These are phyloP conservation scores for Chloroclystis v-ata DNA, from an alignment of 2,888 invertebrate species.

Conservation along the genomic window DNA sequence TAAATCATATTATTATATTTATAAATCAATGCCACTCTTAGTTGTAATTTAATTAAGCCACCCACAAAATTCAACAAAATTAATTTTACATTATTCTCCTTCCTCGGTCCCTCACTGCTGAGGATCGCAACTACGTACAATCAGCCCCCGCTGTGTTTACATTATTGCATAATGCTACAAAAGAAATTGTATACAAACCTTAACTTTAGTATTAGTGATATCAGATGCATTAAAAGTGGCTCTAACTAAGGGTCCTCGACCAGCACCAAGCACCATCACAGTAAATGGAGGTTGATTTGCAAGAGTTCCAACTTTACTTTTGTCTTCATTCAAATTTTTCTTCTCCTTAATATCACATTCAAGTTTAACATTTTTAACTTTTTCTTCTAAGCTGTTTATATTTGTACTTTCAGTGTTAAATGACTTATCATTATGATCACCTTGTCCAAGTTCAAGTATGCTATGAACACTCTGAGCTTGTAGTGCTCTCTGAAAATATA, in stretches of 20 bases:
- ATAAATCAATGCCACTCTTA: no score
- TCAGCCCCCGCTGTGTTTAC: no score
- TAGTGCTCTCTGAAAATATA: slow-evolving; percentile 18
- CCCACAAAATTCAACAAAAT: no score
- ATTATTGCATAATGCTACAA: no score
- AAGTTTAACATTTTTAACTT: background rate
- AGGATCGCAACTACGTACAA: no score
- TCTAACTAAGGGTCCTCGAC: slow-evolving; percentile 95
- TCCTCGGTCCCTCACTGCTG: no score
- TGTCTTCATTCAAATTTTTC: background rate
- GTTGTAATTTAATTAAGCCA: no score
- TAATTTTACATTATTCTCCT: no score
- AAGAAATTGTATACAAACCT: slow-evolving; percentile 49
- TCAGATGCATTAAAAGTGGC: slow-evolving; percentile 91
- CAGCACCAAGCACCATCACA: slow-evolving; percentile 95
- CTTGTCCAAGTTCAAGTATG: slow-evolving; percentile 49
- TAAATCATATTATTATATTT: no score
- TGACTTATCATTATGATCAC: slow-evolving; percentile 7
- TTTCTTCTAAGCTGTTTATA: background rate
- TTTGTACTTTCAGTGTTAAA: background rate
- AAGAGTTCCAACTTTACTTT: slow-evolving; percentile 16
- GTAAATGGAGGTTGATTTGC: slow-evolving; percentile 49
- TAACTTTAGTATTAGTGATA: slow-evolving; percentile 83
- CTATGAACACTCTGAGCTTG: slow-evolving; percentile 70
- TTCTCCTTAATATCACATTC: background rate